These are phyloP conservation scores for Zootoca vivipara DNA, from an alignment of 2,113 vertebrate genomes.

Conservation along the genomic window DNA sequence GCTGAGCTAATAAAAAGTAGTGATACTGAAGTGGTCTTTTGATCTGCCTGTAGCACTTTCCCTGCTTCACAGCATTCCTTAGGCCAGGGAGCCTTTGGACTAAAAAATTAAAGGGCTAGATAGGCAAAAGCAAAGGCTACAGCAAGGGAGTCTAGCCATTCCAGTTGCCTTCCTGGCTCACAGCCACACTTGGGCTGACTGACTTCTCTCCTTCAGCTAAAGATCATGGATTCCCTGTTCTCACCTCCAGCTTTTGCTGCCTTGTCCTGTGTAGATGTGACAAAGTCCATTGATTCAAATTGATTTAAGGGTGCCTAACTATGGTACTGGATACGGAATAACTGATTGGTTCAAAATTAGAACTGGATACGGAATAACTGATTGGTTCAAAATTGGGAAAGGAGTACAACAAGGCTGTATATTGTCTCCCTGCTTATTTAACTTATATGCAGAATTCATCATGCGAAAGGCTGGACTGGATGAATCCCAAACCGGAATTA, in stretches of 20 bases:
- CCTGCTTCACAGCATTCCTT: background rate
- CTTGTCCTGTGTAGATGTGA: background rate
- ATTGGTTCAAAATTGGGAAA: too few relatives aligned
- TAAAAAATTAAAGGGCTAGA: background rate
- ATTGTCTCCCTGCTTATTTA: too few relatives aligned
- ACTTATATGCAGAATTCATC: too few relatives aligned
- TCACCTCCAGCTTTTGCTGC: background rate
- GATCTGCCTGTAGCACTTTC: background rate
- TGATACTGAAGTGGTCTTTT: background rate
- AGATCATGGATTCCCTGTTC: background rate
- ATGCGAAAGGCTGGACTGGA: too few relatives aligned
- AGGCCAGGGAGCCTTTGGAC: background rate
- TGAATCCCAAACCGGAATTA: too few relatives aligned
- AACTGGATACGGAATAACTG: too few relatives aligned
- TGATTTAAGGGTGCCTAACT: background rate
- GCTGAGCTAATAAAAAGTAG: conserved; percentile 23
- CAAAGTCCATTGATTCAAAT: background rate
- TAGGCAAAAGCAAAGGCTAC: background rate
- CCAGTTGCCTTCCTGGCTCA: background rate
- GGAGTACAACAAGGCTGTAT: too few relatives aligned
- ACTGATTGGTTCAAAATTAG: too few relatives aligned
- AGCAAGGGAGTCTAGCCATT: background rate
- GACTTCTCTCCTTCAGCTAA: background rate
- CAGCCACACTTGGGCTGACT: background rate
- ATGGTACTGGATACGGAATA: too few relatives aligned